A percentile compares a stretch with the other conserved stretches of the same genome.
Evolutionary conservation across 2,888 invertebrate species (phyloP).

Genomic region (Melikaiella ostensackeni): DNA sequence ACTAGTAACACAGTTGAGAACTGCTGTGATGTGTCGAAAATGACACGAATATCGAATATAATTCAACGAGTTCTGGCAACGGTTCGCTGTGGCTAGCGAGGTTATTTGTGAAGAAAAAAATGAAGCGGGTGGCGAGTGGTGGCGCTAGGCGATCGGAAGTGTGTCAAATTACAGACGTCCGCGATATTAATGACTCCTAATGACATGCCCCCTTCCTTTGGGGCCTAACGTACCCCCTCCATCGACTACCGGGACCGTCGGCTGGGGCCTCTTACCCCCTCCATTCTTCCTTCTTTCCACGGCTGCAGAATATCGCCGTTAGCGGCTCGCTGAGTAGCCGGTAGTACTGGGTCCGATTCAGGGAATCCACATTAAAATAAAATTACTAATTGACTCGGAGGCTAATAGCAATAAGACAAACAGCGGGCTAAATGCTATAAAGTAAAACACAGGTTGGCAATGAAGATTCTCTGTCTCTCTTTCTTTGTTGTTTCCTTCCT

Average conservation of each 20-base stretch:
- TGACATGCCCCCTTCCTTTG: conserved; percentile 69
- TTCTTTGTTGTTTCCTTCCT: conserved; percentile 42
- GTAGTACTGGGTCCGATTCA: conserved; percentile 64
- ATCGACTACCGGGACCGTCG: conserved; percentile 41
- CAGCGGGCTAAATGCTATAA: conserved; percentile 75
- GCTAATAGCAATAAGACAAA: conserved; percentile 77
- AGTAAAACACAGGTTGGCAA: conserved; percentile 74
- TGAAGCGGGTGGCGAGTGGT: conserved; percentile 65
- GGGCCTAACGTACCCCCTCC: conserved; percentile 47
- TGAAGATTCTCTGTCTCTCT: conserved; percentile 52
- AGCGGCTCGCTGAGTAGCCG: conserved; percentile 49
- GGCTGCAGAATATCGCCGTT: conserved; percentile 34
- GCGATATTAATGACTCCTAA: conserved; percentile 75
- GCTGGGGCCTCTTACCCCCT: conserved; percentile 47
- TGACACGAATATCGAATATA: conserved; percentile 51
- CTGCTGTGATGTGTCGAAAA: conserved; percentile 44
- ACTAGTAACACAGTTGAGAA: neutral
- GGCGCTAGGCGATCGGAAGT: conserved; percentile 76
- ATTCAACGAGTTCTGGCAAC: conserved; percentile 9
- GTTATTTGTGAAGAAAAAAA: conserved; percentile 50
- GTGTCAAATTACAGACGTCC: conserved; percentile 76
- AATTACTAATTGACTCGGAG: conserved; percentile 75
- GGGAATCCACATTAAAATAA: conserved; percentile 75
- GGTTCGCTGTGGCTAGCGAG: conserved; percentile 16
- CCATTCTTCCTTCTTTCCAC: conserved; percentile 37